Evolutionary conservation across 2,113 vertebrate genomes (phyloP).

Genomic region (Aix galericulata): DNA sequence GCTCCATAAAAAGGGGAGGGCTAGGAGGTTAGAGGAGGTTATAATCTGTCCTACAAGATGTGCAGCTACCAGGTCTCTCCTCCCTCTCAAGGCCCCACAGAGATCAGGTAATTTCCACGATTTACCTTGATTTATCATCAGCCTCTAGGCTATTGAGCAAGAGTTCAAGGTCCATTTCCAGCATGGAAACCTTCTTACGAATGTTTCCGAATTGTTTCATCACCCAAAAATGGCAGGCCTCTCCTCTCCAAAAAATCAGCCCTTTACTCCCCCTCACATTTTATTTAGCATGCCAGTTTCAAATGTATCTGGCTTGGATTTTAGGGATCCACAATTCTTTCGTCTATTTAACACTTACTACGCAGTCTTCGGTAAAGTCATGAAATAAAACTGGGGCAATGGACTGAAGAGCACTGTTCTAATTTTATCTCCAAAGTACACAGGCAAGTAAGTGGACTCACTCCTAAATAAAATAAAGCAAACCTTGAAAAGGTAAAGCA

Average conservation of each 20-base stretch:
- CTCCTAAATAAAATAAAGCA: background rate
- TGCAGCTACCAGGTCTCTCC: background rate
- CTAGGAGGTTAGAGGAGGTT: background rate
- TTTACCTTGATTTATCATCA: background rate
- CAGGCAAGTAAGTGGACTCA: background rate
- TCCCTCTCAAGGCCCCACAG: fast-evolving
- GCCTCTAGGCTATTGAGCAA: background rate
- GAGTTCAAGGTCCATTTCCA: background rate
- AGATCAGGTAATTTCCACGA: background rate
- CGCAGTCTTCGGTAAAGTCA: background rate
- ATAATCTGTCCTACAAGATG: background rate
- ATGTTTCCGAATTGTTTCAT: background rate
- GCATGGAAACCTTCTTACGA: background rate
- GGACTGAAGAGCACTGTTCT: background rate
- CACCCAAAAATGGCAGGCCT: background rate
- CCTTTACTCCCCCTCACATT: background rate
- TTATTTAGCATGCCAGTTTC: background rate
- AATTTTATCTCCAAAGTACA: background rate
- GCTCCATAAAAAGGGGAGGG: background rate
- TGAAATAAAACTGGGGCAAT: background rate
- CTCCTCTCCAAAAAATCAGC: background rate
- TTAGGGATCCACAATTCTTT: background rate
- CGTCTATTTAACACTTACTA: background rate
- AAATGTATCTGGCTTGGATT: background rate
- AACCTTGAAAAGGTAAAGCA: background rate